Base-by-base conservation (phyloP, 2,113 vertebrate genomes). In the Clinocottus analis region DNA sequence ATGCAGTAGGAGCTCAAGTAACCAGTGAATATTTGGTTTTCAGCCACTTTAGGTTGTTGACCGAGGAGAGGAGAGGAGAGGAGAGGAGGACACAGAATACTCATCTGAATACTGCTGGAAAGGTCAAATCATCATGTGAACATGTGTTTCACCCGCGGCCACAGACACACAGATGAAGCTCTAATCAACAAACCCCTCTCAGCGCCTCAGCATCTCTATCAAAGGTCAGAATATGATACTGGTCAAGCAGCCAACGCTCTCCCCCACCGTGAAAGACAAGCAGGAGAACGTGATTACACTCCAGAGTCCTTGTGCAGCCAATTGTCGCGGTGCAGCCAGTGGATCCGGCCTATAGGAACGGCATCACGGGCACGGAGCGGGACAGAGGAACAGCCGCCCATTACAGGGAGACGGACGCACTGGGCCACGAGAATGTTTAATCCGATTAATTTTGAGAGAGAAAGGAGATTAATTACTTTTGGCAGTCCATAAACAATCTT, bases 401-500 rank as follows among this genome's bases (percentile, higher is more conserved):
- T 82, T 70, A 83, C 77, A 55, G 47, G 4, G 59, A 84, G 60
- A 90, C 63, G 65, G 55, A 85, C 63, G 82, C 86, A 87, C 66
- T 81, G 80, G 85, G 84, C 87, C 83, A 90, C 66, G 37, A 85
- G 77, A 78, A 85, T 60, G 66, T 89, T 89, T 92, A 94, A 94
- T 93, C 90, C 71, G 79, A 93, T 94, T 94, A 85, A 89, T 92
- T 92, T 63, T 86, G 83, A 86, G 79, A 60, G 83, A 91, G 87
- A 81, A 72, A 80, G 86, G 64, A 91, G 85, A 93, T 94, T 91
- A 93, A 94, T 95, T 93, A 90, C 91, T 92, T 91, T 91, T 93
- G 91, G 87, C 93, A 92, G 90, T 85, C 88, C 88, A 92, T 90
- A 93, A 94, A 94, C 93, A 92, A 91, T 92, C 91, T 93, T 85